Evolutionary conservation across 2,113 vertebrate genomes (phyloP).

Genomic region (Mus spicilegus): DNA sequence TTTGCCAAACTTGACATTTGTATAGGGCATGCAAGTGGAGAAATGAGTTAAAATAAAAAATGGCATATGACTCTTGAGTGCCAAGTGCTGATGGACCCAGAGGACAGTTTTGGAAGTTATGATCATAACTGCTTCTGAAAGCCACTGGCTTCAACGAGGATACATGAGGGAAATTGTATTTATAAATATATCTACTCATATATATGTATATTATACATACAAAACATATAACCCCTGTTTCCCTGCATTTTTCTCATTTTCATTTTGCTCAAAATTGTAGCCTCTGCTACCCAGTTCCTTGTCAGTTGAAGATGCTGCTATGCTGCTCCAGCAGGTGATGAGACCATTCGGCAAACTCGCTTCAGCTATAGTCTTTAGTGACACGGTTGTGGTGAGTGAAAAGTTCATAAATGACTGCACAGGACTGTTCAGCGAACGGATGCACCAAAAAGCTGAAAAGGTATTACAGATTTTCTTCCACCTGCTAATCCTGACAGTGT

Average conservation of each 20-base stretch:
- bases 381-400: conserved; percentile 94
- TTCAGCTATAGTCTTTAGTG: conserved; percentile 89
- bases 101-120: conserved; percentile 10
- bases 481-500: not conserved
- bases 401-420: conserved; percentile 93
- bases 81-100: not conserved
- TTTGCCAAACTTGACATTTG: not conserved
- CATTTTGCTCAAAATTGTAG: conserved; percentile 83
- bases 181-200: not conserved
- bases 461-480: conserved; percentile 82
- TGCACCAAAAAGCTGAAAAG: conserved; percentile 97
- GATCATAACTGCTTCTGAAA: not conserved
- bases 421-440: conserved; percentile 90
- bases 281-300: conserved; percentile 95
- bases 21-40: not conserved
- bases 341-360: conserved; percentile 90
- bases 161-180: not conserved
- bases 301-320: conserved; percentile 91
- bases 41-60: not conserved
- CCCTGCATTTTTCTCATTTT: not conserved
- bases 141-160: not conserved
- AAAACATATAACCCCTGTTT: conserved; percentile 7
- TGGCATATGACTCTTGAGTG: not conserved
- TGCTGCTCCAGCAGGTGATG: conserved; percentile 94
- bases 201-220: not conserved